Conservation (phyloP, 2,113 vertebrate species). For the Pholis gunnellus region DNA sequence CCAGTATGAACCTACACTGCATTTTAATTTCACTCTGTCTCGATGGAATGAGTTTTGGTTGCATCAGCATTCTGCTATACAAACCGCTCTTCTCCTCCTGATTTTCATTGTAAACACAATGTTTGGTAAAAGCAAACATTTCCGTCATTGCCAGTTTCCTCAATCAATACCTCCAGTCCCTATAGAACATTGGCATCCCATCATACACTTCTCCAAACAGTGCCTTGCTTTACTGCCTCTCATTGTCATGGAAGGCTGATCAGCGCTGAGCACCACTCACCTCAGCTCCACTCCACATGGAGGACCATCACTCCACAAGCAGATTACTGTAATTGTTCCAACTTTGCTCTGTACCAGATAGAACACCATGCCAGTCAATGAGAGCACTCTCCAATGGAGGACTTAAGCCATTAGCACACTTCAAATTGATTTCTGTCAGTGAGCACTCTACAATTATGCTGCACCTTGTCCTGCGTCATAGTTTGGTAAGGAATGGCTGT, state of each 20-base stretch:
- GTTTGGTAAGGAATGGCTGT: conserved; percentile 32
- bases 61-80: not conserved
- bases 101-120: not conserved
- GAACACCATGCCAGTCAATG: conserved; percentile 63
- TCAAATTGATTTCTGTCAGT: conserved; percentile 69
- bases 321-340: conserved; percentile 77
- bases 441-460: conserved; percentile 48
- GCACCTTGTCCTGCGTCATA: conserved; percentile 40
- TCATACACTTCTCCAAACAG: conserved; percentile 35
- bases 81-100: not conserved
- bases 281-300: conserved; percentile 64
- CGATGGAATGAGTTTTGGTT: not conserved
- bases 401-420: conserved; percentile 60
- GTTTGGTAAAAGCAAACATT: conserved; percentile 43
- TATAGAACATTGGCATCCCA: conserved; percentile 28
- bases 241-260: conserved; percentile 52
- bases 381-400: conserved; percentile 67
- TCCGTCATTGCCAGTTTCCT: not conserved
- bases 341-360: conserved; percentile 65
- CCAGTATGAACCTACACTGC: not conserved
- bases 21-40: not conserved
- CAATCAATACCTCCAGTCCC: conserved; percentile 21
- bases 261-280: conserved; percentile 57
- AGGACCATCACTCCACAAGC: conserved; percentile 64
- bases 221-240: conserved; percentile 30